Base-by-base conservation (phyloP, 2,888 invertebrate species). In the Tipula helvola region DNA sequence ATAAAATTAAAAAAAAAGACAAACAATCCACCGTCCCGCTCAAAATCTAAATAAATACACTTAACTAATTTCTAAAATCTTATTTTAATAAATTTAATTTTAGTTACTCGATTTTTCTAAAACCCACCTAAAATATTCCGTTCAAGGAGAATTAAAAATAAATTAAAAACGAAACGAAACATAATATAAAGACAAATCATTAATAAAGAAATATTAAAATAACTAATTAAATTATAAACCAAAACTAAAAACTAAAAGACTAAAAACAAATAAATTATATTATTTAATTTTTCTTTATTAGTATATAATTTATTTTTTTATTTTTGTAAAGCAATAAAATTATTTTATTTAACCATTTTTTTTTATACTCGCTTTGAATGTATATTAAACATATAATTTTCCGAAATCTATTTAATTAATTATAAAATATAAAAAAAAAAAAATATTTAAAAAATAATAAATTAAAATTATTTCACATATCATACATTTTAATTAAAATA, bases 401-500 rank as follows among this genome's bases (percentile, higher is more conserved):
- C 71, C 10, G 71, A 52, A 52, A 71, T 71, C 28, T 71, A 71
- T 28, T 71, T 28, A 71, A 71, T 71, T 71, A 71, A 57, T 18
- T 16, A 52, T 52, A 52, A 57, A 57, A 16, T 16, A 10, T 57
- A 57, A 71, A 71, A 71, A 28, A 16, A 71, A 71, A 18, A 28
- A 10, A 28, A 57, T 57, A 57, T 18, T n/a, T 47, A 47, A 47
- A n/a, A 52, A 52, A n/a, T 83, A 28, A 84, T 84, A 84, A 84
- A 41, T 39, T 84, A 84, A 84, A 84, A 41, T 84, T 84, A 39
- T 84, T 84, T 84, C 39, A 84, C 84, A 84, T 84, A 84, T 84
- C 84, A 84, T 84, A 84, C 39, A 84, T 84, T 84, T 84, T 84
- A 16, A 39, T 41, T 39, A 84, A 84, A 36, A 84, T 84, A 39